A percentile compares a stretch with the other conserved stretches of the same genome.
phyloP scores from a whole-genome alignment of 2,888 invertebrate species.

The Mythimna lalbum region DNA sequence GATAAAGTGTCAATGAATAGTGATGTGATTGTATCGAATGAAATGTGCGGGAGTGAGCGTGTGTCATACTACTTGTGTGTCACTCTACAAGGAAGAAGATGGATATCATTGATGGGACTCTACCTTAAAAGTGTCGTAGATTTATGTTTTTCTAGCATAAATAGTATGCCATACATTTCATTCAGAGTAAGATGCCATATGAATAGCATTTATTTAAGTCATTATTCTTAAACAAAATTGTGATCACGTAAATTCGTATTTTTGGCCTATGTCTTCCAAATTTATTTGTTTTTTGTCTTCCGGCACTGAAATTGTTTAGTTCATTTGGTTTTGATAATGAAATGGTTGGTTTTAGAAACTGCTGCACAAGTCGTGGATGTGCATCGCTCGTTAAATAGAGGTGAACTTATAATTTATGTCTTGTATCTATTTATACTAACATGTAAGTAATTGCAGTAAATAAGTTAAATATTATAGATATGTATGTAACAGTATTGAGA shows the following conservation, averaged over 20 bases:
- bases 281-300: conserved; percentile 61
- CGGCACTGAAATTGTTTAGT: conserved; percentile 50
- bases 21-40: conserved; percentile 53
- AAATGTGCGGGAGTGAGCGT: conserved; percentile 31
- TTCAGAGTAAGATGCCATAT: conserved; percentile 74
- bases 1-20: conserved; percentile 20
- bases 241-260: conserved; percentile 58
- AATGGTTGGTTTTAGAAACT: conserved; percentile 72
- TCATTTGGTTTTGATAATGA: conserved; percentile 50
- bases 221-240: conserved; percentile 56
- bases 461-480: conserved; percentile 68
- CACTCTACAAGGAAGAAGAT: conserved; percentile 13
- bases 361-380: conserved; percentile 78
- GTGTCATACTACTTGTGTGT: conserved; percentile 54
- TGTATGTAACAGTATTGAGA: conserved; percentile 82
- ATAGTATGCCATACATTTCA: conserved; percentile 60
- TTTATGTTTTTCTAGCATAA: conserved; percentile 27
- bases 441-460: conserved; percentile 68
- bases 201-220: conserved; percentile 74
- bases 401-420: conserved; percentile 88
- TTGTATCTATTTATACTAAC: conserved; percentile 78
- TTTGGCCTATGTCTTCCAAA: conserved; percentile 81
- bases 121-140: conserved; percentile 11
- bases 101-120: conserved; percentile 7
- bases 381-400: conserved; percentile 84